Conservation (phyloP, 2,797 vertebrate species). For the Oryzias dopingdopingensis region DNA sequence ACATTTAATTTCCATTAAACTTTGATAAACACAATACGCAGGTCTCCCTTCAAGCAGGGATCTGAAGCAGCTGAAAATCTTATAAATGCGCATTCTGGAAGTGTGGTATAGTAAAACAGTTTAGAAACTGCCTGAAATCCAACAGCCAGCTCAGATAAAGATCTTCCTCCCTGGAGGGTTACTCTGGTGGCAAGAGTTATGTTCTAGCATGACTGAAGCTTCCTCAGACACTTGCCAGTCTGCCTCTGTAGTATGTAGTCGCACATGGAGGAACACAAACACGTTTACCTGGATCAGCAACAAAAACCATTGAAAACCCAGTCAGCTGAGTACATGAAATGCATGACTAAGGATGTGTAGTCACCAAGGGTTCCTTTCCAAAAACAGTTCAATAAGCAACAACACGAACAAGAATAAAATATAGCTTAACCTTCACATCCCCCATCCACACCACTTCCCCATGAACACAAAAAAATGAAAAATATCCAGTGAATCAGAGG, state of each 20-base stretch:
- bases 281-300: background rate
- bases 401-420: slow-evolving; percentile 5
- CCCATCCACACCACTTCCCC: slow-evolving; percentile 5
- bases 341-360: background rate
- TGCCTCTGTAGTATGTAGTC: slow-evolving; percentile 30
- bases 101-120: slow-evolving; percentile 3
- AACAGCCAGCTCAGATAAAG: slow-evolving; percentile 24
- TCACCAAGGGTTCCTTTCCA: slow-evolving; percentile 22
- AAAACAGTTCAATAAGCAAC: slow-evolving; percentile 44
- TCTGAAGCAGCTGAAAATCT: background rate
- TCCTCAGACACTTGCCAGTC: slow-evolving; percentile 38
- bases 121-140: slow-evolving; percentile 11
- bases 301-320: background rate
- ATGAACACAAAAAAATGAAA: slow-evolving; percentile 36
- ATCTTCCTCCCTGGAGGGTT: slow-evolving; percentile 17
- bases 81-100: background rate
- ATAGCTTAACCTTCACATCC: background rate
- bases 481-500: slow-evolving; percentile 70
- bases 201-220: slow-evolving; percentile 39
- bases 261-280: slow-evolving; percentile 36
- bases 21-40: background rate
- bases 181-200: slow-evolving; percentile 30
- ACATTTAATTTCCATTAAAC: no score
- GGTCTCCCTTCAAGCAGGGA: no score
- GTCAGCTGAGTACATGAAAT: background rate